Percentiles rank a stretch among this genome's conserved stretches.
Evolutionary conservation across 2,797 vertebrate genomes (phyloP).

Genomic region (Sebastes trivittatus): DNA sequence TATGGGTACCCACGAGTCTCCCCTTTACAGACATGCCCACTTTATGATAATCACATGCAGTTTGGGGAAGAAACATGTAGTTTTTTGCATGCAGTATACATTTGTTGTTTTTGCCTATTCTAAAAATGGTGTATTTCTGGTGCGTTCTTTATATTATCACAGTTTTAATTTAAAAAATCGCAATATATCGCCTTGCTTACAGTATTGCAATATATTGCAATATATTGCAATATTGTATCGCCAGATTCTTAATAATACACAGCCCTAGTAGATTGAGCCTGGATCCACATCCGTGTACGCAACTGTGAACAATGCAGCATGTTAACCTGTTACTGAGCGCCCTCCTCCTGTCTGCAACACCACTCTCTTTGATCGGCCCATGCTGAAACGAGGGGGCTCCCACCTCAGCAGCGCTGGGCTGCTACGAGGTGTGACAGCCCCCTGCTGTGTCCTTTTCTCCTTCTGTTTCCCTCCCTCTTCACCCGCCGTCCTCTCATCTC

Average conservation of each 20-base stretch:
- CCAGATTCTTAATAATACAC: too few relatives aligned
- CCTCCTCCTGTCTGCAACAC: slow-evolving; percentile 9
- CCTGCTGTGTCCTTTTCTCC: slow-evolving; percentile 64
- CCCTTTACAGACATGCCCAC: neutral
- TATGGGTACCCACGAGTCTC: neutral
- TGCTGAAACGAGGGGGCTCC: slow-evolving; percentile 42
- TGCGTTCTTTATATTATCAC: neutral
- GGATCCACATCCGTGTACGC: neutral
- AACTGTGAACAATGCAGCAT: slow-evolving; percentile 34
- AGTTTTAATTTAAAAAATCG: neutral
- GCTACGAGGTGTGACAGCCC: slow-evolving; percentile 62
- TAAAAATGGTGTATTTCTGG: neutral
- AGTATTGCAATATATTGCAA: neutral
- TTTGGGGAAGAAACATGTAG: neutral
- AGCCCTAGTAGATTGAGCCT: neutral
- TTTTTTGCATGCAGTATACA: neutral
- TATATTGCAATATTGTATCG: too few relatives aligned
- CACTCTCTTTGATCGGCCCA: slow-evolving; percentile 56
- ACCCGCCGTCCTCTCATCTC: slow-evolving; percentile 56
- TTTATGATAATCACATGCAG: neutral
- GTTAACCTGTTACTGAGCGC: slow-evolving; percentile 4
- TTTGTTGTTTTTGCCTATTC: neutral
- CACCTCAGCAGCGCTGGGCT: slow-evolving; percentile 33
- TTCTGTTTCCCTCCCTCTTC: slow-evolving; percentile 37
- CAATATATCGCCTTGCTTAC: neutral